Base-by-base conservation (phyloP, 1,140 invertebrate genomes). In the Drosophila azteca region DNA sequence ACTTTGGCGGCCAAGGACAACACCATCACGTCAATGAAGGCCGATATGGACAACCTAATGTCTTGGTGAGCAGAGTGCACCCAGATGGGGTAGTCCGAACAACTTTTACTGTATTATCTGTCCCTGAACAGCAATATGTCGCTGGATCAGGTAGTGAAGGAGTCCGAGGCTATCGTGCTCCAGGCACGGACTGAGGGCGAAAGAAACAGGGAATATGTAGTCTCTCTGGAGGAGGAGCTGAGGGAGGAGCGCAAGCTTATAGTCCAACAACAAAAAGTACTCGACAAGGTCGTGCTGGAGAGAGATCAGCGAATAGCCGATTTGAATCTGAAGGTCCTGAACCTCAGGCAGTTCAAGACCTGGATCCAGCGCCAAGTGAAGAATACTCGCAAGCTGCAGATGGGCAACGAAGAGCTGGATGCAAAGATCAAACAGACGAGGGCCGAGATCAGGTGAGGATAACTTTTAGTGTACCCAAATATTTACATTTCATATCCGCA, bases 21-120 rank as follows among this genome's bases (percentile, higher is more conserved):
- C 0, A 9, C 15, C 2, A 20, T 54, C 5, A 45, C 46, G 1
- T 8, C 13, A 4, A 2, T 73, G 1, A 15, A 20, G 1, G 0
- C 1, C 0, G 81, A 83, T 1, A 1, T 61, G 0, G 9, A 66
- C 11, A 13, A 46, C 0, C 3, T 48, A 3, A 58, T 48, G 6
- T 26, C 15, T 4, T 20, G 46, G 79, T 84, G 57, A 51, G 80
- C 51, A 6, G 8, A 7, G 8, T n/a, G n/a, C 26, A 39, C 9
- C 3, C n/a, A n/a, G 17, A 26, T 51, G 4, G n/a, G 1, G 4
- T 8, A 20, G 17, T 24, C 11, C 0, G 39, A 35, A 46, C 0
- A 8, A 53, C 2, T 20, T 41, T 9, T 15, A n/a, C 1, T 20
- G 6, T 1, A 6, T 2, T 5, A 15, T 6, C 3, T 39, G 2